Conservation (phyloP, 2,113 vertebrate genomes). For the Heptranchias perlo region DNA sequence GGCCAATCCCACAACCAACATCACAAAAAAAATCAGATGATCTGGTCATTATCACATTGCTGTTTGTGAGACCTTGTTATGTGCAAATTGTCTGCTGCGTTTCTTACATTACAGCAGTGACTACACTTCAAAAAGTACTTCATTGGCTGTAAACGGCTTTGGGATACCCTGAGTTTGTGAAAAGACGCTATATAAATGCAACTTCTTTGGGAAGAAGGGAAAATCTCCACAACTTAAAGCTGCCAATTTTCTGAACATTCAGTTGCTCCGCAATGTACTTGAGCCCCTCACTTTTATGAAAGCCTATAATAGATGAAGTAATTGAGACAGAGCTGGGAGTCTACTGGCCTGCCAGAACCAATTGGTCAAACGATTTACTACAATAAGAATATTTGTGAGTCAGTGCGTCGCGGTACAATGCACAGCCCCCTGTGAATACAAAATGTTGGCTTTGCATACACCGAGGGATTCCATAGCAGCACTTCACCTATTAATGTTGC, state of each 20-base stretch:
- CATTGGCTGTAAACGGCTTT: not conserved
- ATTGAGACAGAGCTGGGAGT: slow-evolving; percentile 34
- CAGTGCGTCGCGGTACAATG: not conserved
- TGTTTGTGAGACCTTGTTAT: too few relatives aligned
- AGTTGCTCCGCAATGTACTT: too few relatives aligned
- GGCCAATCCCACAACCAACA: not conserved
- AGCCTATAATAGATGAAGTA: not conserved
- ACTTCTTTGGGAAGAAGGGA: not conserved
- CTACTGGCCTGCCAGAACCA: not conserved
- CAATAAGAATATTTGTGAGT: slow-evolving; percentile 19
- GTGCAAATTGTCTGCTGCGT: not conserved
- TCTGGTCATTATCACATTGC: not conserved
- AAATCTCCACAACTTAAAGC: not conserved
- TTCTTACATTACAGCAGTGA: not conserved
- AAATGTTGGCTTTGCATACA: not conserved
- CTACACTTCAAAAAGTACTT: not conserved
- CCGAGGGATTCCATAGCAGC: too few relatives aligned
- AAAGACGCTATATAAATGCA: not conserved
- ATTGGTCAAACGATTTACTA: slow-evolving; percentile 15
- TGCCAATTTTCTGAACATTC: not conserved
- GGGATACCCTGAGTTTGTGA: not conserved
- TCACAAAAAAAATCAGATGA: not conserved
- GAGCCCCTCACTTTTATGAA: not conserved
- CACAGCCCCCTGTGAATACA: not conserved
- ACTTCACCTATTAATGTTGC: not conserved